Conservation (phyloP, 2,888 invertebrate species). For the Cephus pygmeus region DNA sequence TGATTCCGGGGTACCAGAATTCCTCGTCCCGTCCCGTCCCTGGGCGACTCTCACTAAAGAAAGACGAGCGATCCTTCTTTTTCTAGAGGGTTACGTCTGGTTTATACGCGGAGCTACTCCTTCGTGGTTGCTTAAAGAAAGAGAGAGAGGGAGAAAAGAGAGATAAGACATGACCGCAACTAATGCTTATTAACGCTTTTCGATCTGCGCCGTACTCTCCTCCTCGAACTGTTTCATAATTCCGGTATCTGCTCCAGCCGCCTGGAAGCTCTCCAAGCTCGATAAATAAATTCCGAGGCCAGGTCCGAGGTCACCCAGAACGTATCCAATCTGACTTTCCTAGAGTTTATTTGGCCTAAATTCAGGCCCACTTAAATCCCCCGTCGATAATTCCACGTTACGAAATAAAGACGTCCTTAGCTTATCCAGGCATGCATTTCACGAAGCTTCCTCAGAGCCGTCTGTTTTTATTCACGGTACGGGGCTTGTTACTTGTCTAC, state of each 20-base stretch:
- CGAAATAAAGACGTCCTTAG: neutral
- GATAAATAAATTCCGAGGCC: neutral
- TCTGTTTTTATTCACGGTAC: neutral
- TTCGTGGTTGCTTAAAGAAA: neutral
- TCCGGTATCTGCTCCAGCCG: neutral
- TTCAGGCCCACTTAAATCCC: neutral
- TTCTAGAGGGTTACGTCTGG: neutral
- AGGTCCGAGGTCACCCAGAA: neutral
- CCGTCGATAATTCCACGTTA: neutral
- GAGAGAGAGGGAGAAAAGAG: neutral
- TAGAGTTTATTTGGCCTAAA: neutral
- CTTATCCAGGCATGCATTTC: neutral
- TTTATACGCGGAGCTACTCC: neutral
- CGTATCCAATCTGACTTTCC: neutral
- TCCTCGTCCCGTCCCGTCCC: neutral
- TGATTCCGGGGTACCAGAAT: neutral
- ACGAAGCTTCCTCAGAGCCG: neutral
- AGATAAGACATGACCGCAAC: neutral
- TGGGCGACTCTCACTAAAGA: neutral
- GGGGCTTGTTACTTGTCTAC: neutral
- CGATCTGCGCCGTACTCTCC: neutral
- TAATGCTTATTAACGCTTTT: neutral
- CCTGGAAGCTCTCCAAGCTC: neutral
- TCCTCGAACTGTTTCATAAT: neutral
- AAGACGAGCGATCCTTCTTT: neutral